Evolutionary conservation across 2,113 vertebrate species (phyloP), one percentile per base, ranked within the genome.

Genomic region (Perca schrenkii): DNA sequence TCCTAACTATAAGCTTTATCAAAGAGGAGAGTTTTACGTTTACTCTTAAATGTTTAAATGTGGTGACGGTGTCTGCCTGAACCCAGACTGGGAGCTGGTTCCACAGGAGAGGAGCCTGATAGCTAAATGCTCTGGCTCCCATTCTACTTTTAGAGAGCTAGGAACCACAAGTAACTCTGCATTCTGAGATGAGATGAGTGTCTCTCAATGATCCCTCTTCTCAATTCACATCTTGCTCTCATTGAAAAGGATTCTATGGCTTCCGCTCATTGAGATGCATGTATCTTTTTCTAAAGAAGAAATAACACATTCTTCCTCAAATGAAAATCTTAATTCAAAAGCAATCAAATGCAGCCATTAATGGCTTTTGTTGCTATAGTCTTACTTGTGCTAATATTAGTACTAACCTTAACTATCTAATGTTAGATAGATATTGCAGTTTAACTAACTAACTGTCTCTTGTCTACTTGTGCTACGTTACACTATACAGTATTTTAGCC

Each of bases 151-250:
- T 43, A 43, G 8, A 43, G 40, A 43, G 10, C 40, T 43, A 43
- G 40, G 40, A 43, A 43, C 8, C 8, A 34, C 34, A 34, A 34
- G 34, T 34, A 34, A 34, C 34, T 10, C 40, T 60, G 13, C 15
- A 13, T 31, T 78, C 40, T 74, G 43, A 52, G 50, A 70, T 25
- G 28, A 1, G 6, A 74, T 40, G 61, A 64, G 47, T 53, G 65
- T 14, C 12, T 68, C 49, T 79, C 22, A 65, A 36, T 1, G 6
- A 56, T 63, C 22, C 40, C 34, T 56, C 50, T 28, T 62, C 15
- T 61, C 77, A 73, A 74, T 70, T 72, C 53, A 79, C 46, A 79
- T 72, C 43, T 21, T 34, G 25, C 8, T 17, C 3, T 70, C 28
- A 69, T 65, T 47, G 52, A 25, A 17, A 80, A 57, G 58, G 49